Base-by-base conservation (phyloP, 2,888 invertebrate genomes). In the Rhingia campestris region DNA sequence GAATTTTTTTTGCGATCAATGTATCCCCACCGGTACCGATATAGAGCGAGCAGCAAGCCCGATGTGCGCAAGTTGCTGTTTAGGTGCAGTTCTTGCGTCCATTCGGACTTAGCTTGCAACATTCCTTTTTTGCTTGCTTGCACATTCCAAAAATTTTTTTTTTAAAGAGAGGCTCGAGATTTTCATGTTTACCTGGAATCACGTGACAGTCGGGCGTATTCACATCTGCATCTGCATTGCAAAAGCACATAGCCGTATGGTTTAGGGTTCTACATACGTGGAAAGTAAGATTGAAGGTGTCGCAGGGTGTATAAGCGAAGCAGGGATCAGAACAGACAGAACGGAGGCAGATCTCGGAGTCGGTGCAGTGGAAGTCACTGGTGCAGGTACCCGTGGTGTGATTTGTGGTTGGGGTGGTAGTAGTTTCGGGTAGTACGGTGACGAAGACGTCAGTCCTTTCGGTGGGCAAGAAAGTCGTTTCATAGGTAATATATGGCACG, bases 211-310 rank as follows among this genome's bases (percentile, higher is more conserved):
- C 92, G 90, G 89, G 88, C 81, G 88, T 90, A 92, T 91, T 91
- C 90, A 91, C 88, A 92, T 90, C 90, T 87, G 89, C 90, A 88
- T 86, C 89, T 86, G 91, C 87, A 89, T 89, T 89, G 90, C 94
- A 94, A 91, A 92, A 92, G 91, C 94, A 94, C 91, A 92, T 91
- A 87, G 93, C 91, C 88, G 92, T 92, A 89, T 93, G 93, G 88
- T 92, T 91, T 86, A 92, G 89, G 75, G 93, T 92, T 86, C 91
- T 91, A 90, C 94, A 94, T 86, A 89, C 87, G 81, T 92, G 88
- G 88, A 90, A 91, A 82, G 88, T 88, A 47, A 89, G 89, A 89
- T 92, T 92, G 81, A 92, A 92, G 86, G 90, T 89, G 66, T 84
- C 77, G 81, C 91, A 90, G 47, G 89, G 80, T 41, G 80, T 47